Base-by-base conservation (phyloP, 2,113 vertebrate genomes). In the Nannobrachium achirus region DNA sequence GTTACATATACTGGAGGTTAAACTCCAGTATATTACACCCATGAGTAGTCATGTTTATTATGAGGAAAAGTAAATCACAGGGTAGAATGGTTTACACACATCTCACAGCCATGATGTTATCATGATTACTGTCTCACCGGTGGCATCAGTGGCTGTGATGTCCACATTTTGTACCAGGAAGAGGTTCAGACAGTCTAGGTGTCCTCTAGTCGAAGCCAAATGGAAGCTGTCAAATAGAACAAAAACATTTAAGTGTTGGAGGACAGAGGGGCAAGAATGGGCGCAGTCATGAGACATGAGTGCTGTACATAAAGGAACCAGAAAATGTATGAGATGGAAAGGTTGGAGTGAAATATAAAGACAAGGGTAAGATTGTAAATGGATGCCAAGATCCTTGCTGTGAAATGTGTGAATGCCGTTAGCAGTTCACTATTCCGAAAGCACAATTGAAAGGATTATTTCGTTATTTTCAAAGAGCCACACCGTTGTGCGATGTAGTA, bases 101-200 rank as follows among this genome's bases (percentile, higher is more conserved):
- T 14, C 50, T 65, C 56, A 25, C 2, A 44, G 10, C 18, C 10
- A 15, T 18, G 63, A 60, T n/a, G 11, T 50, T 15, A 20, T 40
- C 19, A 15, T 25, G n/a, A 16, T 39, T 25, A 61, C n/a, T 13
- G 14, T 16, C 10, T 89, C 59, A 99, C 97, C 98, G 77, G 95
- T 93, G 64, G 94, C 94, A 69, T 99, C 98, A 0, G 92, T 95
- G 48, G 94, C 92, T 0, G 94, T 93, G 75, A 97, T 77, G 63
- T 99, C 98, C 11, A 92, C 93, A n/a, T 91, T 94, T 1, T 99
- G 95, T 48, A 91, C 40, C 4, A 99, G 94, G 75, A 99, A 92
- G 79, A 95, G 92, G 74, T 93, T 98, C 83, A 99, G 78, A 88
- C 97, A 98, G 0, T 98, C 97, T 7, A 98, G 87, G 76, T 96